Evolutionary conservation across 2,113 vertebrate species (phyloP).

Genomic region (Prunella himalayana): DNA sequence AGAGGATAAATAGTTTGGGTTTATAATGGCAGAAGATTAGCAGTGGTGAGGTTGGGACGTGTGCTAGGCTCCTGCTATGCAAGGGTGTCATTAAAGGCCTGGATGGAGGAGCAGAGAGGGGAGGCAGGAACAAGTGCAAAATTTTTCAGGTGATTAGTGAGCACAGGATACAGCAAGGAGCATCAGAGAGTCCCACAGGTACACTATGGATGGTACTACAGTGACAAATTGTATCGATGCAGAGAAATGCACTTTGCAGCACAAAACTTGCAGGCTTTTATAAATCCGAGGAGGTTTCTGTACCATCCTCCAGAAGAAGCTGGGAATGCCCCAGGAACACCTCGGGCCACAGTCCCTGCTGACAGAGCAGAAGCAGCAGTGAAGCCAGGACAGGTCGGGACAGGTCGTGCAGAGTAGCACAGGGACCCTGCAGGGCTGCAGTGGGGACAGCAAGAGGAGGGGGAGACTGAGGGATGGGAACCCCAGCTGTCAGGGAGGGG

Average conservation of each 20-base stretch:
- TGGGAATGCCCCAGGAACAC: not conserved
- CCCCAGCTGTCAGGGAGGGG: not conserved
- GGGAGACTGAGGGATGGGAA: fast-evolving
- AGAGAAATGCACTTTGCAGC: not conserved
- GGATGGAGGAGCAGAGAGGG: not conserved
- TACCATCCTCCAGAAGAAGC: not conserved
- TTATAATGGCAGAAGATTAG: not conserved
- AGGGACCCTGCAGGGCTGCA: fast-evolving
- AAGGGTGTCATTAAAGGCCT: not conserved
- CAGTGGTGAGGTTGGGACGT: fast-evolving
- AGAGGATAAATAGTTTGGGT: not conserved
- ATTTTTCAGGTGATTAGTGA: not conserved
- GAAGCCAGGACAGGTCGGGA: fast-evolving
- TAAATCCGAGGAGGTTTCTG: not conserved
- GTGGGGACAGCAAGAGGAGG: fast-evolving
- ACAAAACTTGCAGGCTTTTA: not conserved
- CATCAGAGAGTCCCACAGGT: not conserved
- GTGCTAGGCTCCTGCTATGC: not conserved
- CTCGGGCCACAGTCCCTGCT: fast-evolving
- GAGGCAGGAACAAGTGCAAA: not conserved
- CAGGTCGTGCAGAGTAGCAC: fast-evolving
- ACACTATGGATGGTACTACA: fast-evolving
- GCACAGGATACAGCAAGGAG: not conserved
- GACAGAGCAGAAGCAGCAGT: fast-evolving
- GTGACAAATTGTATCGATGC: not conserved